These are phyloP conservation scores for Hafferia zeledoni DNA, from an alignment of 2,797 vertebrate species.

Conservation along the genomic window DNA sequence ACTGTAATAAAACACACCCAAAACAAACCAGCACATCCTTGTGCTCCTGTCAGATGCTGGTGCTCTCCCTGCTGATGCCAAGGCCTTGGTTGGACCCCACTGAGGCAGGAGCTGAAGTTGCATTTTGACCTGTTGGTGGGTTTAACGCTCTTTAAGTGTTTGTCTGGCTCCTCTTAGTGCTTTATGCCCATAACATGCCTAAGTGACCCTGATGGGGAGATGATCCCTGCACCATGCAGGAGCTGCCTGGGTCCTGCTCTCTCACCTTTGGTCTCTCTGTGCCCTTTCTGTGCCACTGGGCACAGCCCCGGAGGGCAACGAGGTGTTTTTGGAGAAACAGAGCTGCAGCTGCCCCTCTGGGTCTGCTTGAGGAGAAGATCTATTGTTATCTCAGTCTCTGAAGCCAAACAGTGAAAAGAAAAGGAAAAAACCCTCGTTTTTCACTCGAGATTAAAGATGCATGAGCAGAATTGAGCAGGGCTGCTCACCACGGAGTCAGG, in stretches of 20 bases:
- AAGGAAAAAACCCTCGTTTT: not conserved
- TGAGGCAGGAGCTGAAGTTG: not conserved
- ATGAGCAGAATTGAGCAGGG: not conserved
- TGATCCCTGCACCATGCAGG: fast-evolving
- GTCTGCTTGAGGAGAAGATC: not conserved
- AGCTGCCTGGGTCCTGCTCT: not conserved
- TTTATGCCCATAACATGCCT: not conserved
- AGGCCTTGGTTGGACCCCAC: not conserved
- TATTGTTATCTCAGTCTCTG: not conserved
- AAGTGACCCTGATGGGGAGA: not conserved
- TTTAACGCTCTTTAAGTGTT: not conserved
- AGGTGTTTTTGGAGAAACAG: not conserved
- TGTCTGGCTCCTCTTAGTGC: not conserved
- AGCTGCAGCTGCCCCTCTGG: not conserved
- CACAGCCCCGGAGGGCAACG: fast-evolving
- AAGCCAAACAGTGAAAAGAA: not conserved
- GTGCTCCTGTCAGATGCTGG: not conserved
- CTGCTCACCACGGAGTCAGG: not conserved
- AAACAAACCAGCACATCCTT: not conserved
- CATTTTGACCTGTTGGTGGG: not conserved
- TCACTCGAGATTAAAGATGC: conserved; percentile 34
- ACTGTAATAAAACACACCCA: not conserved
- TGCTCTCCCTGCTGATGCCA: not conserved
- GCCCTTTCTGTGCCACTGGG: fast-evolving
- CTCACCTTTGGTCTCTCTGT: fast-evolving